phyloP scores from a whole-genome alignment of 2,113 vertebrate genomes.

The Rhizomys pruinosus region DNA sequence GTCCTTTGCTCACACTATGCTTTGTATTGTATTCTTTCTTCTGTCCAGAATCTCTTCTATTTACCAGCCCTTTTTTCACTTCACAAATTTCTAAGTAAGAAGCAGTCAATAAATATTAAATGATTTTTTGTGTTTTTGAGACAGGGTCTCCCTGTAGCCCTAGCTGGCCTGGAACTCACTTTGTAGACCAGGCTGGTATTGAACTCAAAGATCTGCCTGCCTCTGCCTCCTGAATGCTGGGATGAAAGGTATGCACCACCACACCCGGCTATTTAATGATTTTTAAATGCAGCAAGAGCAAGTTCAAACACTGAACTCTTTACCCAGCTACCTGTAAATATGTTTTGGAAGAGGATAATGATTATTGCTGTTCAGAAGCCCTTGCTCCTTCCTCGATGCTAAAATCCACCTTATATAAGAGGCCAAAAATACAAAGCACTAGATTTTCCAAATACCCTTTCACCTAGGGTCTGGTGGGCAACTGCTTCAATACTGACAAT shows the following conservation, averaged over 20 bases:
- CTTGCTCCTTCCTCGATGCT: neutral
- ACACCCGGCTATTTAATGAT: no score
- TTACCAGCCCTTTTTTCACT: conserved; percentile 2
- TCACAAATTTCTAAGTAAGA: conserved; percentile 15
- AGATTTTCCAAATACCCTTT: neutral
- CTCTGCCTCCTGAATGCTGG: no score
- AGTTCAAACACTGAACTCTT: neutral
- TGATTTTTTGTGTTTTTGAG: no score
- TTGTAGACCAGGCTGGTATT: no score
- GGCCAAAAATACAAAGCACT: neutral
- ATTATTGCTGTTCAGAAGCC: neutral
- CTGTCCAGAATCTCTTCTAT: conserved; percentile 21
- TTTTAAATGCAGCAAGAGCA: neutral
- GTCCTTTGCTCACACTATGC: neutral
- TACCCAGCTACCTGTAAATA: conserved; percentile 9
- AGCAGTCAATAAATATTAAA: conserved; percentile 1
- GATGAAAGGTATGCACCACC: no score
- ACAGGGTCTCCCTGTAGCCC: no score
- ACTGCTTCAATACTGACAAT: neutral
- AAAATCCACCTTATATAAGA: neutral
- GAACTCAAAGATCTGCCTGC: no score
- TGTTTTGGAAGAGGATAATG: neutral
- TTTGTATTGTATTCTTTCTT: conserved; percentile 16
- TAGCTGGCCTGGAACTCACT: no score
- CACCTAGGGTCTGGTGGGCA: neutral